These are phyloP conservation scores for Tipula helvola DNA, from an alignment of 2,888 invertebrate genomes.

Conservation along the genomic window DNA sequence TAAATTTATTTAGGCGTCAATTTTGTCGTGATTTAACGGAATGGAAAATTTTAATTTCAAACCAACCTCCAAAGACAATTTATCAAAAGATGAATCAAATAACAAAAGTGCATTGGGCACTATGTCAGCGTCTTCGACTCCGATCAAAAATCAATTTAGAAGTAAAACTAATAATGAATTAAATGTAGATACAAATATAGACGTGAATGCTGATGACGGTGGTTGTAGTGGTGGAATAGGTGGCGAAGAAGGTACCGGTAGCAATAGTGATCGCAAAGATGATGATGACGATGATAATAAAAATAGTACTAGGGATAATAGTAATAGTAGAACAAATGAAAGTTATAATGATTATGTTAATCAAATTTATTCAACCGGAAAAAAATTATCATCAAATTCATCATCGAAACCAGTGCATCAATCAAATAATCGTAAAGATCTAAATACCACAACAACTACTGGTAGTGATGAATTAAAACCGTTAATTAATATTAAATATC, in stretches of 20 bases:
- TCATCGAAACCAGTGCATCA: not conserved
- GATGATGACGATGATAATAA: slow-evolving; percentile 12
- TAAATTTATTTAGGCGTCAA: slow-evolving; percentile 25
- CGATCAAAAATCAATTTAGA: not conserved
- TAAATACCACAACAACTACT: not conserved
- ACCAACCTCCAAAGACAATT: not conserved
- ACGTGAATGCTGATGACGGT: not conserved
- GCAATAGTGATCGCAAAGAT: slow-evolving; percentile 9
- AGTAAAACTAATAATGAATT: slow-evolving; percentile 7
- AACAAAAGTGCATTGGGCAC: not conserved
- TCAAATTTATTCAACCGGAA: slow-evolving; percentile 15
- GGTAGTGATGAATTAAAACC: slow-evolving; percentile 7
- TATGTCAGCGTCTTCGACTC: not conserved
- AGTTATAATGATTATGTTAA: slow-evolving; percentile 19
- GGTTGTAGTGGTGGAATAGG: not conserved
- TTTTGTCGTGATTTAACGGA: slow-evolving; percentile 36
- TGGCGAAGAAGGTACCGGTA: not conserved
- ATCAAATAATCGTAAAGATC: slow-evolving; percentile 13
- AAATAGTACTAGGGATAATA: slow-evolving; percentile 7
- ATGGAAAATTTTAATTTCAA: slow-evolving; percentile 24
- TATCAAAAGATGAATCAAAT: not conserved
- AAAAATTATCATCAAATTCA: slow-evolving; percentile 4
- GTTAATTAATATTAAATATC: slow-evolving; percentile 9
- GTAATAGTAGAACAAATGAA: slow-evolving; percentile 7
- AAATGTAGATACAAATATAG: not conserved